phyloP scores from a whole-genome alignment of 2,797 vertebrate species.

The Dallia pectoralis region DNA sequence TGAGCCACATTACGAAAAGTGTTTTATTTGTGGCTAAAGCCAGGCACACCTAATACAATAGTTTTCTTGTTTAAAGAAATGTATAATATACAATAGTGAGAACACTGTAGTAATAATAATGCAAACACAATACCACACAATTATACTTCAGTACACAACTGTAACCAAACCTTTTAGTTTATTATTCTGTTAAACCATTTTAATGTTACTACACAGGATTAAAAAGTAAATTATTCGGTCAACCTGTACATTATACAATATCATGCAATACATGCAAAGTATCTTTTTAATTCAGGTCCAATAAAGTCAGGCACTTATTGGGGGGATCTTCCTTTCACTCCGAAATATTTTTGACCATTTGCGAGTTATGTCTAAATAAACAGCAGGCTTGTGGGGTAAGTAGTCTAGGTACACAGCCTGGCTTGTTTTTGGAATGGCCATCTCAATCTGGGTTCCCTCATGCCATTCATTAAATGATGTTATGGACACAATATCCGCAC shows the following conservation, averaged over 20 bases:
- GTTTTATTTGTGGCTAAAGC: too few species aligned
- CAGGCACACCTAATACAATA: too few species aligned
- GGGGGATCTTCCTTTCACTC: conserved; percentile 72
- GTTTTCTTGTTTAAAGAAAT: too few species aligned
- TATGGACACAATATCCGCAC: conserved; percentile 87
- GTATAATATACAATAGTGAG: background rate
- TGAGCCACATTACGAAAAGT: too few species aligned
- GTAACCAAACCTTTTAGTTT: background rate
- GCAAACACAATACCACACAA: background rate
- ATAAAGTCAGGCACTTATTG: conserved; percentile 5
- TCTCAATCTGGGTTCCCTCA: conserved; percentile 97
- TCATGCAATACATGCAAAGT: too few species aligned
- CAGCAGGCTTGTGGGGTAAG: conserved; percentile 85
- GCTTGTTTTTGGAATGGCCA: conserved; percentile 85
- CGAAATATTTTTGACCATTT: conserved; percentile 91
- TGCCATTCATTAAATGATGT: conserved; percentile 99
- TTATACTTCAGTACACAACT: background rate
- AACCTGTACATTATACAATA: background rate
- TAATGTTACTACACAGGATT: background rate
- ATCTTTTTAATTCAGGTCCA: too few species aligned
- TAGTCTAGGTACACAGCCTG: conserved; percentile 87
- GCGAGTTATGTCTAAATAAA: conserved; percentile 91
- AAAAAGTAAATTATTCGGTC: background rate
- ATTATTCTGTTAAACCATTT: background rate
- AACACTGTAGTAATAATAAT: background rate